phyloP scores from a whole-genome alignment of 2,797 vertebrate genomes.

The Poecilia velifera region DNA sequence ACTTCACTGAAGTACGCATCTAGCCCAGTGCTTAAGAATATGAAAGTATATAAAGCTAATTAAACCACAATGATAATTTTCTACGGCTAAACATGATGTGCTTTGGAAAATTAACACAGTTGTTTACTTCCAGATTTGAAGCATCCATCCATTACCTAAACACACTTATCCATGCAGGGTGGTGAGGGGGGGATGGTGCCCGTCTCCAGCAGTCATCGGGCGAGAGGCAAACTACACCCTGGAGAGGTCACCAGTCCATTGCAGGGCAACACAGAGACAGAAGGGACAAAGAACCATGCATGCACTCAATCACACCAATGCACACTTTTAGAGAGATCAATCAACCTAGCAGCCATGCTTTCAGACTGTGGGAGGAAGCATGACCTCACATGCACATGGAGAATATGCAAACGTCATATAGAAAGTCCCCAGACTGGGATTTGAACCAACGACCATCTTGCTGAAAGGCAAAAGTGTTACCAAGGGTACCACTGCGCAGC shows the following conservation, averaged over 20 bases:
- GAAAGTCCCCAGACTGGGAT: no score
- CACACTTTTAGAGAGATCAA: no score
- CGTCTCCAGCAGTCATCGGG: not conserved
- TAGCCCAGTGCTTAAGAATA: not conserved
- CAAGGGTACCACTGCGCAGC: no score
- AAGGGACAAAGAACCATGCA: not conserved
- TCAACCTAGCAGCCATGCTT: no score
- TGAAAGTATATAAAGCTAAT: slow-evolving; percentile 7
- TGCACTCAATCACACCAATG: no score
- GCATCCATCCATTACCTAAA: not conserved
- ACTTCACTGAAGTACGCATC: slow-evolving; percentile 11
- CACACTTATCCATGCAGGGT: not conserved
- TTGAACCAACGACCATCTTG: no score
- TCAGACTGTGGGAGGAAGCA: no score
- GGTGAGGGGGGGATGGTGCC: not conserved
- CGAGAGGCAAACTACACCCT: not conserved
- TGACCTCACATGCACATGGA: no score
- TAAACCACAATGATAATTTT: not conserved
- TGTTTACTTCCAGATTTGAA: not conserved
- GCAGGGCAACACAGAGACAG: not conserved
- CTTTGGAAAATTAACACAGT: not conserved
- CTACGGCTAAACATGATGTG: not conserved
- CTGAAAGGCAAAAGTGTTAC: no score
- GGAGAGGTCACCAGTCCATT: not conserved
- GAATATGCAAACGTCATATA: no score